These are phyloP conservation scores for Siderastrea siderea DNA, from an alignment of 92 coral and sea anemone species.

Conservation along the genomic window DNA sequence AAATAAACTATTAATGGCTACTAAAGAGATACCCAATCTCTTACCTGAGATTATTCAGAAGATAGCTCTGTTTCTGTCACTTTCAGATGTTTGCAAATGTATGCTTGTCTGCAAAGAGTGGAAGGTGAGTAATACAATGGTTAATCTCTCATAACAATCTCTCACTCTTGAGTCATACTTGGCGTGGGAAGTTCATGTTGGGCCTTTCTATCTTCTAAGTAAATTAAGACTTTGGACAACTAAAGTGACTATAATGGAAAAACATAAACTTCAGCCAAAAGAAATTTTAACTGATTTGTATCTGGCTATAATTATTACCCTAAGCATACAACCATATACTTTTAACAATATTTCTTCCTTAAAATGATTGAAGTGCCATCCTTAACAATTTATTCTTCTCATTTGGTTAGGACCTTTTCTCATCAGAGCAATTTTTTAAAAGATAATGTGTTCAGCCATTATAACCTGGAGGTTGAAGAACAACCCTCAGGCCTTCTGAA, in stretches of 20 bases:
- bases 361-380: neutral
- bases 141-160: no score
- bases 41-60: slow-evolving; percentile 16
- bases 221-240: no score
- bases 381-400: neutral
- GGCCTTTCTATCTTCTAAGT: no score
- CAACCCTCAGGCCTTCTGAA: slow-evolving; percentile 21
- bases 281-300: no score
- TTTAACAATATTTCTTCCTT: neutral
- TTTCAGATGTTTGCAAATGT: slow-evolving; percentile 35
- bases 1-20: neutral
- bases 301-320: no score
- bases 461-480: slow-evolving; percentile 31
- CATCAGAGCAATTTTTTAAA: slow-evolving; percentile 47
- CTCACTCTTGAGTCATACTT: no score
- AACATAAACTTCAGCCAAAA: no score
- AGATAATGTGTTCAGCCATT: slow-evolving; percentile 13
- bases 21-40: neutral
- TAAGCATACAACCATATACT: no score
- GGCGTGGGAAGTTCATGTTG: no score
- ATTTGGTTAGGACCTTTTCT: slow-evolving; percentile 14
- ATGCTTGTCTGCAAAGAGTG: slow-evolving; percentile 39
- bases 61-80: slow-evolving; percentile 21
- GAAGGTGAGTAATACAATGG: slow-evolving; percentile 35
- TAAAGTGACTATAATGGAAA: no score